phyloP scores from a whole-genome alignment of 2,888 invertebrate genomes.

The Pasiphila rectangulata region DNA sequence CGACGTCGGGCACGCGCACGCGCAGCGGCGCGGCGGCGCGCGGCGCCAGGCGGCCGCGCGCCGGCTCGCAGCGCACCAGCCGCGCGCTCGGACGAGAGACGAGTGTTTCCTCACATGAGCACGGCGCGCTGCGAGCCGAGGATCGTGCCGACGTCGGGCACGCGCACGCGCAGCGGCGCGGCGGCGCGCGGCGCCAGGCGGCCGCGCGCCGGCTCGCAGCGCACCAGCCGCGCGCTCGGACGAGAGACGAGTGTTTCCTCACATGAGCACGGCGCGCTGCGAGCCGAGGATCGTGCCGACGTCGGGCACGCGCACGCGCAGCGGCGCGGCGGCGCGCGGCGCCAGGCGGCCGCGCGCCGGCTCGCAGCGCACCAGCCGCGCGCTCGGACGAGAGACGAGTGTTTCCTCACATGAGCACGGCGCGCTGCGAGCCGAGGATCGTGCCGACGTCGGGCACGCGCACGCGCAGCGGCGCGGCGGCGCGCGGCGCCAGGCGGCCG shows the following conservation, averaged over 20 bases:
- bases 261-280: constrained; percentile 59
- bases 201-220: constrained; percentile 29
- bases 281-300: constrained; percentile 44
- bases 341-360: constrained; percentile 38
- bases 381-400: not conserved
- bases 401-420: constrained; percentile 53
- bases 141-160: constrained; percentile 44
- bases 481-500: constrained; percentile 36
- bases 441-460: constrained; percentile 47
- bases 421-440: constrained; percentile 44
- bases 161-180: constrained; percentile 44
- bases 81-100: no score
- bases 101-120: constrained; percentile 45
- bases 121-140: constrained; percentile 52
- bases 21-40: constrained; percentile 30
- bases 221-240: constrained; percentile 23
- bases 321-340: constrained; percentile 26
- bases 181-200: constrained; percentile 35
- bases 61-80: constrained; percentile 31
- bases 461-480: constrained; percentile 42
- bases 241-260: not conserved
- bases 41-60: constrained; percentile 36
- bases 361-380: constrained; percentile 23
- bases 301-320: constrained; percentile 46
- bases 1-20: constrained; percentile 49